Base-by-base conservation (phyloP, 2,888 invertebrate genomes). In the Heteropelma amictum region DNA sequence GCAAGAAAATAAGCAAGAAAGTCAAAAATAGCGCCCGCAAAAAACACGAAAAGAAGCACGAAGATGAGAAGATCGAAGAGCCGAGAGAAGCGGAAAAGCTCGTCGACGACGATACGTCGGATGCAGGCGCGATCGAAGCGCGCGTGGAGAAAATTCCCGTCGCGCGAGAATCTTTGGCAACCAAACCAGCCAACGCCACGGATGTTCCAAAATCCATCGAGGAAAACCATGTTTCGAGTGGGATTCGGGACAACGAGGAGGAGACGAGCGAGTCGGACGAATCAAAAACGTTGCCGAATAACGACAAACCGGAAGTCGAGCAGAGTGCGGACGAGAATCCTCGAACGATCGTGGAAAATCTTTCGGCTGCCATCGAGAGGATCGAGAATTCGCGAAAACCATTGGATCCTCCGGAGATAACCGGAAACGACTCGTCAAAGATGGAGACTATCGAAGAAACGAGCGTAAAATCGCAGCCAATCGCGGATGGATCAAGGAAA, bases 41-140 rank as follows among this genome's bases (percentile, higher is more conserved):
- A 53, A 74, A 74, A n/a, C 45, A 54, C 5, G 69, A 58, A 23
- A 42, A 73, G 33, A 68, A 72, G 26, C 63, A 68, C 12, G 35
- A 71, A 2, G 63, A 65, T 30, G 7, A 17, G 21, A 42, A 33
- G 12, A 33, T 19, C 6, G 38, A 12, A 0, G 7, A 8, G 14
- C 12, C 21, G 21, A 60, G 23, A 21, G 60, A 26, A 4, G 45
- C 19, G 17, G 14, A n/a, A n/a, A n/a, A n/a, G n/a, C n/a, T n/a
- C n/a, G n/a, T n/a, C n/a, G n/a, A n/a, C n/a, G n/a, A n/a, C n/a
- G n/a, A n/a, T n/a, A n/a, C n/a, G n/a, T n/a, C n/a, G n/a, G n/a
- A n/a, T n/a, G n/a, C n/a, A n/a, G n/a, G n/a, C n/a, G n/a, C n/a
- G n/a, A n/a, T n/a, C n/a, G n/a, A n/a, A n/a, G n/a, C n/a, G n/a